Conservation (phyloP, 2,113 vertebrate species). For the Phainopepla nitens region DNA sequence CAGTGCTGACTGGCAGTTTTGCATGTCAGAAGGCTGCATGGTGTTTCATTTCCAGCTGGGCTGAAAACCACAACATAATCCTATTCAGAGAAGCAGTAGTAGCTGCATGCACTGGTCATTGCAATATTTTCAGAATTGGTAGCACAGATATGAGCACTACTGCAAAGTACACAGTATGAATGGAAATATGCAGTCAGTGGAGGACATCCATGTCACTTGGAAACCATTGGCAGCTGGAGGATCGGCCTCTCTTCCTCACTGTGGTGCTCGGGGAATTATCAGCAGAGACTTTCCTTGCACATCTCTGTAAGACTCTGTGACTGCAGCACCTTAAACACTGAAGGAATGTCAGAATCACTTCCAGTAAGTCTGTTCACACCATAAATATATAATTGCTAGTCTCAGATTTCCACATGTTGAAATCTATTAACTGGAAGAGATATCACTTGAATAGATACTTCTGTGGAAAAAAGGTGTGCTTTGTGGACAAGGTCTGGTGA, state of each 20-base stretch:
- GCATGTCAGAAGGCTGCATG: background rate
- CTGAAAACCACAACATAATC: background rate
- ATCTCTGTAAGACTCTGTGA: background rate
- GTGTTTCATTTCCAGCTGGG: background rate
- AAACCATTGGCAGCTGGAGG: background rate
- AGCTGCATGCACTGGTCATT: background rate
- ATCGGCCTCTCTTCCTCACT: background rate
- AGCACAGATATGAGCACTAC: background rate
- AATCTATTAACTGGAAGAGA: background rate
- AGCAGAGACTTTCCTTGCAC: background rate
- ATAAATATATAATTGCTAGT: background rate
- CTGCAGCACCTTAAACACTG: background rate
- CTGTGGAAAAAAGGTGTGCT: background rate
- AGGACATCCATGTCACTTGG: background rate
- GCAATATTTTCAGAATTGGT: background rate
- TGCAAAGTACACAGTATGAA: background rate
- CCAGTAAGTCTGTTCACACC: background rate
- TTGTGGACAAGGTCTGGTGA: background rate
- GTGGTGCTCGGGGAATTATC: background rate
- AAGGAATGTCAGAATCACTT: background rate
- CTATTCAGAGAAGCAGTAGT: background rate
- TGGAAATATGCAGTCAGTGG: background rate
- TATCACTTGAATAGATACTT: background rate
- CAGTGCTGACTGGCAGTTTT: background rate
- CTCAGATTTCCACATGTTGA: background rate